phyloP scores from a whole-genome alignment of 1,140 invertebrate genomes.

The Drosophila auraria region DNA sequence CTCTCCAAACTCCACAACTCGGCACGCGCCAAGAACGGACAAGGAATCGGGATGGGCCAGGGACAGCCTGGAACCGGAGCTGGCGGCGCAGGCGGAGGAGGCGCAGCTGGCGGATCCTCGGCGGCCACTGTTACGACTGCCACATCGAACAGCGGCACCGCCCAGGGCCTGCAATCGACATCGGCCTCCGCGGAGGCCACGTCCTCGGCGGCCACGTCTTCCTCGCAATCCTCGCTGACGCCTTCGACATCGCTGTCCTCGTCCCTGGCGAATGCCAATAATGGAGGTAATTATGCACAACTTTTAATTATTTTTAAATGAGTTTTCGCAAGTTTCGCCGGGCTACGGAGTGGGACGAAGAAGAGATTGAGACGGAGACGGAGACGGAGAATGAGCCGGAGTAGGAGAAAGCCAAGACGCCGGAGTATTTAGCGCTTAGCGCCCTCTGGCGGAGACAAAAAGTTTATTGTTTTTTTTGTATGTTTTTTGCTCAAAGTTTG shows the following conservation, averaged over 20 bases:
- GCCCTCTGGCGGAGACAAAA: constrained; percentile 57
- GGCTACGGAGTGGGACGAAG: constrained; percentile 6
- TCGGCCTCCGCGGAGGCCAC: constrained; percentile 74
- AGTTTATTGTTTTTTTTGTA: constrained; percentile 62
- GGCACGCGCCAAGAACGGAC: constrained; percentile 86
- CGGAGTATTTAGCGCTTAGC: constrained; percentile 61
- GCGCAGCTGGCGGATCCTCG: constrained; percentile 40
- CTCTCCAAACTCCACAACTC: constrained; percentile 85
- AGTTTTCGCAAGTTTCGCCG: constrained; percentile 75
- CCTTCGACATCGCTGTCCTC: constrained; percentile 76
- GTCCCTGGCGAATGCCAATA: constrained; percentile 84
- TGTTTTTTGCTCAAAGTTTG: constrained; percentile 58
- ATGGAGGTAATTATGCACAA: constrained; percentile 85
- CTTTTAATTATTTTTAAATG: constrained; percentile 85
- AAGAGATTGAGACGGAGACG: constrained; percentile 8
- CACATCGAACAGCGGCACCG: constrained; percentile 73
- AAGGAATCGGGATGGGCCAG: constrained; percentile 83
- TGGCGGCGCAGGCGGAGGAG: constrained; percentile 77
- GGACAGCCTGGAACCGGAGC: constrained; percentile 86
- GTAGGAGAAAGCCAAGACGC: constrained; percentile 21
- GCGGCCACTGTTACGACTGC: constrained; percentile 64
- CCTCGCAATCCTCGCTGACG: constrained; percentile 73
- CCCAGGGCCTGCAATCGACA: constrained; percentile 74
- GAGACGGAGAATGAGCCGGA: not conserved
- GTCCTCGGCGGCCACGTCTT: constrained; percentile 69